phyloP scores from a whole-genome alignment of 2,113 vertebrate genomes.

The Charina bottae region DNA sequence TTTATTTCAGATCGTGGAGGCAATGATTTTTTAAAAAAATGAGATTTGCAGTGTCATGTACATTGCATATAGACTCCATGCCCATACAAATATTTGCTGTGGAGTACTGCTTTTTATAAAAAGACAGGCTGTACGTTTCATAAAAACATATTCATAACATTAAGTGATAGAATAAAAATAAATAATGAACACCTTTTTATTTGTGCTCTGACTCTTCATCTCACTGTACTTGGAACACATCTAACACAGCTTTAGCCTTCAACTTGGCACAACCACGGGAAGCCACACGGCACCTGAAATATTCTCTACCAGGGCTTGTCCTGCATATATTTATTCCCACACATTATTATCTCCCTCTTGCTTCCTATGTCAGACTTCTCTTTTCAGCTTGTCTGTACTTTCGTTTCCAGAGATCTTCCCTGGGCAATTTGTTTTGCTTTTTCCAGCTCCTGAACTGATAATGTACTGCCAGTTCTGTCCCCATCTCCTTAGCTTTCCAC shows the following conservation, averaged over 20 bases:
- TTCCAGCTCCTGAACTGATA: fast-evolving
- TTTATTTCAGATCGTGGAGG: background rate
- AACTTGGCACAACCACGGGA: background rate
- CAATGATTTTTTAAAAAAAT: background rate
- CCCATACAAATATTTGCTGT: background rate
- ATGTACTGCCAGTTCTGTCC: fast-evolving
- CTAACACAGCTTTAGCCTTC: background rate
- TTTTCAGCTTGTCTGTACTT: fast-evolving
- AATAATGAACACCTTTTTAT: background rate
- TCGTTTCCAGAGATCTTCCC: background rate
- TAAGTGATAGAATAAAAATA: background rate
- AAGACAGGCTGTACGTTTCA: background rate
- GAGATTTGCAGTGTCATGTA: background rate
- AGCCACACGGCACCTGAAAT: background rate
- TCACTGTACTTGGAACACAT: background rate
- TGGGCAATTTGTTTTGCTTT: background rate
- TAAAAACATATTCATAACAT: background rate
- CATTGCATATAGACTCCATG: background rate
- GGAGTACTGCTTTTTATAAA: background rate
- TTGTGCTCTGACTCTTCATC: background rate
- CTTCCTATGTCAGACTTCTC: background rate
- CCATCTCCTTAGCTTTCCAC: slow-evolving; percentile 27
- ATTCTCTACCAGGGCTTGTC: background rate
- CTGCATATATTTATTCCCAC: background rate
- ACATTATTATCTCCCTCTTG: background rate